Base-by-base conservation (phyloP, 1,140 invertebrate genomes). In the Polyergus mexicanus region DNA sequence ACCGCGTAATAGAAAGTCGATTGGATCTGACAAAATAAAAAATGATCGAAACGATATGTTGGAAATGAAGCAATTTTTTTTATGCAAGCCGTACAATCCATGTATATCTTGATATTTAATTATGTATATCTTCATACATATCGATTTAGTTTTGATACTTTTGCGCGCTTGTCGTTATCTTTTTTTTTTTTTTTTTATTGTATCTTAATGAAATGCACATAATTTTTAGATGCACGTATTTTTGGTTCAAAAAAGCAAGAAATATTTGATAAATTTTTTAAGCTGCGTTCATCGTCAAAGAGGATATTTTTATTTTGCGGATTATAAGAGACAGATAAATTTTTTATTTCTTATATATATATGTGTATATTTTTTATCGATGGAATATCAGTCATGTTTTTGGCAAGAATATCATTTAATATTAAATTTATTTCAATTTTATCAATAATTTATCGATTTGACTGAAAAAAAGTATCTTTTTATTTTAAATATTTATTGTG, bases 61-160 rank as follows among this genome's bases (percentile, higher is more conserved):
- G 22, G 19, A 54, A 35, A 0, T 66, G 25, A 19, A 69, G 19
- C 35, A 68, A 68, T n/a, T 54, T 56, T 54, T 56, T 54, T 22
- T 6, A 47, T 69, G 22, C 32, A 69, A 69, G 13, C 5, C 13
- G n/a, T 11, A 22, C 3, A 19, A 76, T 47, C 13, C 56, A 41
- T 6, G n/a, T 76, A 63, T 63, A 44, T 47, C 41, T 65, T 44
- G 25, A 32, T 47, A 47, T 6, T 3, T 22, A 19, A 6, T 38
- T 16, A 16, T 11, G 10, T 47, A 47, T 19, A 51, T 51, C 41
- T 28, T 32, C 35, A 60, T 51, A 38, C 19, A 65, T 65, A 47
- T 65, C 35, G 75, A 77, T 38, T 77, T 65, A 58, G 3, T 35
- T 19, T 19, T 66, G 41, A 4, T 4, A 77, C 66, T 76, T 41